Base-by-base conservation (phyloP, 2,113 vertebrate genomes). In the Ploceus nigricollis region DNA sequence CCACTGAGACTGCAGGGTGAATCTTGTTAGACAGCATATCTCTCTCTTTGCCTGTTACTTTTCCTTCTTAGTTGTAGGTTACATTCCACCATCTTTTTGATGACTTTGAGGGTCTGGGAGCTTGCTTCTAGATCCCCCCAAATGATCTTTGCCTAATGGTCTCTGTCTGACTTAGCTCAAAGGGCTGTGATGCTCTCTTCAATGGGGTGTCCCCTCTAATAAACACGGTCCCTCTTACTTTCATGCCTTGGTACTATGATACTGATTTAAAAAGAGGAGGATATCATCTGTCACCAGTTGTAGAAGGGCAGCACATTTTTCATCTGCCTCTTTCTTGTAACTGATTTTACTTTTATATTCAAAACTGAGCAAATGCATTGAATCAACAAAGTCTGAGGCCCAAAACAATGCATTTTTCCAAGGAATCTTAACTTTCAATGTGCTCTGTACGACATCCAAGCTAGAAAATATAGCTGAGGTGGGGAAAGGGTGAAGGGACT, bases 361-460 rank as follows among this genome's bases (percentile, higher is more conserved):
- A 78, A 78, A 93, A 73, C 39, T 16, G 22, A 60, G 28, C 12
- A 89, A 71, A 68, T 54, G 40, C 30, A 13, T 66, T 58, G 40
- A 76, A 82, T 83, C 63, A 66, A 64, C 73, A 35, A 60, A 96
- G 39, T 95, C 73, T 77, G 73, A 85, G 89, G 71, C 45, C 35
- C 68, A 82, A 71, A 93, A 22, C 27, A 96, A 89, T 96, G 57
- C 35, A 22, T 60, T 94, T 95, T 91, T 69, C 81, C 39, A n/a
- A 81, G 73, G 88, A 85, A 96, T 86, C 89, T 68, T 71, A 89
- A 92, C 89, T 97, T 97, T 91, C 57, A 88, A 18, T 73, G 33
- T 80, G 35, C 9, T 53, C 47, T 88, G 54, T 31, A 17, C 81
- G 77, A 89, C 45, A 70, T 91, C 71, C 73, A 90, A 90, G 86